Evolutionary conservation across 2,888 invertebrate genomes (phyloP), one percentile per base, ranked within the genome.

Genomic region (Adineta ricciae): DNA sequence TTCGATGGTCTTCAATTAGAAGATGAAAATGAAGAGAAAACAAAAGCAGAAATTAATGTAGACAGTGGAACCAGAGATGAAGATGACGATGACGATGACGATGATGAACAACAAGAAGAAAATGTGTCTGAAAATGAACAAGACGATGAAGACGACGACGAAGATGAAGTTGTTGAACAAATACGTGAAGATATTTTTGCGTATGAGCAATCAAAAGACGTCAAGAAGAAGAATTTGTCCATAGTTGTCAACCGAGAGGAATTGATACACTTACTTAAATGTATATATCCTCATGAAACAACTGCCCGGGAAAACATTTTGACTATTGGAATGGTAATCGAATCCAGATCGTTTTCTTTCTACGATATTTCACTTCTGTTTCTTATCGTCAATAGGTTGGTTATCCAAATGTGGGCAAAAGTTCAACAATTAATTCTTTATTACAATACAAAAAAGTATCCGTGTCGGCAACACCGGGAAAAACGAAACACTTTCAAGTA

Each of bases 381-480:
- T 14, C 46, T 78, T 78, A 7, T 27, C 36, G 46, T 72, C 14
- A 90, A 78, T 78, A 84, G 91, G 97, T 99, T 86, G 99, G 99
- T 2, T 99, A 99, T 91, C 99, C 99, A 0, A 99, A 99, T 92
- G 99, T 99, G 1, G 99, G 99, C n/a, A 99, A 99, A 91, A 98
- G 97, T 90, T 98, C 98, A 86, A 96, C 98, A 16, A 97, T 99
- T 86, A 99, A 99, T 92, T 93, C 96, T 32, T 90, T 99, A 83
- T 92, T 98, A 91, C 93, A 93, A 87, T 93, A 93, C 52, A 98
- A 93, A 89, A 92, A 92, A 88, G 92, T 92, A 0, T 95, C 97
- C 1, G 98, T 99, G 0, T 98, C 98, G 2, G 95, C 97, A 0
- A 99, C 98, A 86, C 99, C 99, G 0, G 99, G 99, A 8, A 97